Conservation (phyloP, 1,140 invertebrate genomes). For the Zaprionus capensis region DNA sequence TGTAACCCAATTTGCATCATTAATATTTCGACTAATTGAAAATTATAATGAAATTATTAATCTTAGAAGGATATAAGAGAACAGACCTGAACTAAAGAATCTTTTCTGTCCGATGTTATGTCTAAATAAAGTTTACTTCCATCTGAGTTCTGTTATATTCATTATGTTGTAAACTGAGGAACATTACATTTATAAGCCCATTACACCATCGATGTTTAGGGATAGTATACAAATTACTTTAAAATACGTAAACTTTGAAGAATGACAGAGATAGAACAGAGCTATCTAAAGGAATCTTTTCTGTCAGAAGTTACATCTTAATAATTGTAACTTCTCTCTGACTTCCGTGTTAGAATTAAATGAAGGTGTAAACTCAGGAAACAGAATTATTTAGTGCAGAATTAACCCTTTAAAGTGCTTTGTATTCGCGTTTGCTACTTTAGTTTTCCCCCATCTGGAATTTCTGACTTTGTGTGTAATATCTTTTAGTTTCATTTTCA, state of each 20-base stretch:
- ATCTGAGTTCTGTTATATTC: background rate
- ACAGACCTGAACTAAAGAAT: background rate
- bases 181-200: background rate
- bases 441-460: slow-evolving; percentile 8
- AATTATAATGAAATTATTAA: background rate
- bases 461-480: slow-evolving; percentile 15
- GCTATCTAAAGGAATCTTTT: background rate
- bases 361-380: background rate
- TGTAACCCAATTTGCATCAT: background rate
- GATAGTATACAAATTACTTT: background rate
- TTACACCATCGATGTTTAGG: background rate
- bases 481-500: slow-evolving; percentile 36
- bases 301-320: background rate
- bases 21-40: background rate
- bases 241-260: no score
- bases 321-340: background rate
- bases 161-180: background rate
- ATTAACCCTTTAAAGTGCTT: slow-evolving; percentile 2
- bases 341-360: slow-evolving; percentile 2
- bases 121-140: background rate
- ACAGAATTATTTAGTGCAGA: background rate
- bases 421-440: background rate
- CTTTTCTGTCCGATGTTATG: background rate
- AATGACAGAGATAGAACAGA: no score
- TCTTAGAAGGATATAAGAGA: background rate